Conservation (phyloP, 2,113 vertebrate genomes). For the Amphilophus citrinellus region DNA sequence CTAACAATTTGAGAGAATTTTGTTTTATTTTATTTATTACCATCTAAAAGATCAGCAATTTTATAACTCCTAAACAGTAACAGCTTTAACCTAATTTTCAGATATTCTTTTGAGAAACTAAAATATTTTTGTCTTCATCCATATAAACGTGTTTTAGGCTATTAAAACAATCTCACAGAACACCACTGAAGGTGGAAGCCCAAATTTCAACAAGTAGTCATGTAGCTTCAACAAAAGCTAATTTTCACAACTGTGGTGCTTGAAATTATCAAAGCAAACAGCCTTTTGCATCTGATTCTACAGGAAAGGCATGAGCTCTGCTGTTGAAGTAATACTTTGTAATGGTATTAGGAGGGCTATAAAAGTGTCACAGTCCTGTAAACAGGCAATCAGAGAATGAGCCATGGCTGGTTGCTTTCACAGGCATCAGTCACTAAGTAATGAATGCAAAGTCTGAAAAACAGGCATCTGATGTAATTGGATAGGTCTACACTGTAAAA, state of each 20-base stretch:
- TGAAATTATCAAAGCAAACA: constrained; percentile 55
- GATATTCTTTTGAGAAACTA: not conserved
- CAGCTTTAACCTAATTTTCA: not conserved
- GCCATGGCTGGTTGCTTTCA: constrained; percentile 58
- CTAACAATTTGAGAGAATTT: too few species aligned
- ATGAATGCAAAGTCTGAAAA: constrained; percentile 62
- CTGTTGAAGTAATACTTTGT: constrained; percentile 72
- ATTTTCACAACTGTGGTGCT: constrained; percentile 44
- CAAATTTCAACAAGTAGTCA: constrained; percentile 17
- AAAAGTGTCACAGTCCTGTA: constrained; percentile 73
- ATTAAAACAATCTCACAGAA: not conserved
- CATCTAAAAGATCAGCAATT: not conserved
- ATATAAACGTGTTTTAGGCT: not conserved
- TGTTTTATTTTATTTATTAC: too few species aligned
- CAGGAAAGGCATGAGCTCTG: constrained; percentile 54
- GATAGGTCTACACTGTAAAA: constrained; percentile 33
- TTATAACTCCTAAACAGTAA: not conserved
- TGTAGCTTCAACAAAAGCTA: constrained; percentile 5
- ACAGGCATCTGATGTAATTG: constrained; percentile 44
- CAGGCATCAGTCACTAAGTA: constrained; percentile 68
- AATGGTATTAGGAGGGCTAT: constrained; percentile 73
- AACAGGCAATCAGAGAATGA: constrained; percentile 72
- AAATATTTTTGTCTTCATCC: not conserved
- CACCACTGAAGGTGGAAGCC: not conserved
- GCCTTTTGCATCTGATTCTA: constrained; percentile 51